Evolutionary conservation across 2,888 invertebrate genomes (phyloP), one percentile per base, ranked within the genome.

Genomic region (Trichacis sp.): DNA sequence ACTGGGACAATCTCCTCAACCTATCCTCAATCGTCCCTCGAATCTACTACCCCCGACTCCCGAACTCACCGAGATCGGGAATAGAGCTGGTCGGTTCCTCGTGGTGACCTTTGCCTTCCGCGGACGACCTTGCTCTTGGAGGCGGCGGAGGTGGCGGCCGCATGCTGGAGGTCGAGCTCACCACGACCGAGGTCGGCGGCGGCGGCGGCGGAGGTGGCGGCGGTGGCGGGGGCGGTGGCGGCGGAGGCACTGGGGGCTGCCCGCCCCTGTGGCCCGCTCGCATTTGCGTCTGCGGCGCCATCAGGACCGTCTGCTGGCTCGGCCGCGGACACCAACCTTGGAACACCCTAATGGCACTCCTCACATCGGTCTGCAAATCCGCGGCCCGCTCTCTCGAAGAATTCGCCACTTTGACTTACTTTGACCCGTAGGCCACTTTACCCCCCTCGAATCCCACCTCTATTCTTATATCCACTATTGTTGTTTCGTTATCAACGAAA

Each of bases 81-180:
- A 94, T 94, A 75, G 94, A 94, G 86, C 93, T 93, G 73, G 93
- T 92, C 9, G 94, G 93, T 84, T 94, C 93, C 86, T 94, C 94
- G 83, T 90, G 87, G 70, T 85, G 86, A 67, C 81, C 82, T 67
- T 82, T 88, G 73, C 86, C 84, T 48, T 87, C 87, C 30, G 85
- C 86, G 73, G 81, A 86, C 85, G 75, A 87, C 70, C 84, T 82
- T 38, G 81, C 80, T 66, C 85, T 87, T 45, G 88, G 88, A 50
- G 89, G 89, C 6, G 82, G 84, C 66, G 85, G 85, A 71, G 86
- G 87, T 60, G 85, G 86, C 70, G 86, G 88, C 86, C 86, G 85
- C 87, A 86, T 89, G 88, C 88, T 86, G 86, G 86, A 87, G 83
- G 87, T 88, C 87, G 87, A 87, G 50, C 82, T 82, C 45, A 83